Evolutionary conservation across 2,113 vertebrate genomes (phyloP).

Genomic region (Solea senegalensis): DNA sequence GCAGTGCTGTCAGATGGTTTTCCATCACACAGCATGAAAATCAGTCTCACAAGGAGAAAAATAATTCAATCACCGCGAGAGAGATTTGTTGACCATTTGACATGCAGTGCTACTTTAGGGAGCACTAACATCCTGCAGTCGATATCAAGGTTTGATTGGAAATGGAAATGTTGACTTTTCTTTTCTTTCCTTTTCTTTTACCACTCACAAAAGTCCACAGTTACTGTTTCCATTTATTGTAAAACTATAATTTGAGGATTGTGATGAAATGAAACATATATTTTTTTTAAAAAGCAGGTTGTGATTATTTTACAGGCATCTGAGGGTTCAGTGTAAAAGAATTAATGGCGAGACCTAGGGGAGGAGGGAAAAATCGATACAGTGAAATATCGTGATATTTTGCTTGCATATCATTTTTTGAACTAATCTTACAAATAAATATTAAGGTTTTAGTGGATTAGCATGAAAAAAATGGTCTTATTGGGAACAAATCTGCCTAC

Average conservation of each 20-base stretch:
- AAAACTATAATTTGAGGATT: background rate
- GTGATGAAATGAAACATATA: background rate
- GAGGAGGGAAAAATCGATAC: too few species aligned
- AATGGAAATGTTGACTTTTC: background rate
- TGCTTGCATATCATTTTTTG: too few species aligned
- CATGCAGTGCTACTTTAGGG: background rate
- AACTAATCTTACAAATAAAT: too few species aligned
- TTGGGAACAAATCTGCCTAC: too few species aligned
- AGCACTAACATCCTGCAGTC: background rate
- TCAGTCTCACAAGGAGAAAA: slow-evolving; percentile 6
- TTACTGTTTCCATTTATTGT: background rate
- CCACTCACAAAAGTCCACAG: background rate
- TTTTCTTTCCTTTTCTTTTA: background rate
- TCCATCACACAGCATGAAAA: slow-evolving; percentile 4
- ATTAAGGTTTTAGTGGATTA: too few species aligned
- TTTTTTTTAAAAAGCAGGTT: too few species aligned
- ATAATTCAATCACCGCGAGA: background rate
- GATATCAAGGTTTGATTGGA: background rate
- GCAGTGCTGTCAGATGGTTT: slow-evolving; percentile 13
- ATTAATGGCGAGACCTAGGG: too few species aligned
- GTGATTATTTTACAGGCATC: too few species aligned
- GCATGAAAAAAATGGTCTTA: too few species aligned
- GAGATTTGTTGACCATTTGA: background rate
- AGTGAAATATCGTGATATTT: too few species aligned
- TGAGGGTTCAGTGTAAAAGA: too few species aligned